Conservation (phyloP, 2,113 vertebrate genomes). For the Gila orcuttii region DNA sequence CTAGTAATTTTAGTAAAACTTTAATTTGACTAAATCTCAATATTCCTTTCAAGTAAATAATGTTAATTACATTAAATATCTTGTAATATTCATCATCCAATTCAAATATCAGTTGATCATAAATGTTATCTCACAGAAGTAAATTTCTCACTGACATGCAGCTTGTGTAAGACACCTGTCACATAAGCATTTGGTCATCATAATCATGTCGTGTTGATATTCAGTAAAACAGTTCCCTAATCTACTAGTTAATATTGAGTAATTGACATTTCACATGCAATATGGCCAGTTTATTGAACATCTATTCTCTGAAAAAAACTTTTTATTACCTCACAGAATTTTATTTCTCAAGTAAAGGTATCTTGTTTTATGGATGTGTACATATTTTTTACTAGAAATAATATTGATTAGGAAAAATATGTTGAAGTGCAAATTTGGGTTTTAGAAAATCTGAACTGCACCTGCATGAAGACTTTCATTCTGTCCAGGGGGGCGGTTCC, state of each 20-base stretch:
- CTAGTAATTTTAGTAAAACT: no score
- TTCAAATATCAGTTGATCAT: background rate
- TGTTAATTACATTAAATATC: background rate
- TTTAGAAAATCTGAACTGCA: slow-evolving; percentile 57
- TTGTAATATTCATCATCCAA: background rate
- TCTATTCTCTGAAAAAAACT: no score
- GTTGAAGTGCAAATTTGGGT: background rate
- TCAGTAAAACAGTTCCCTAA: background rate
- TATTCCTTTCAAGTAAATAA: background rate
- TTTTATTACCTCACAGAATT: background rate
- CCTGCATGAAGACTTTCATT: slow-evolving; percentile 99
- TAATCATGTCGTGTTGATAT: background rate
- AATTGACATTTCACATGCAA: background rate
- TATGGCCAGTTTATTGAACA: background rate
- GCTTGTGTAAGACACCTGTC: slow-evolving; percentile 22
- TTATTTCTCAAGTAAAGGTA: background rate
- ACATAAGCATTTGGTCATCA: background rate
- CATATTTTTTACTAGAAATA: background rate
- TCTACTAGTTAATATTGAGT: background rate
- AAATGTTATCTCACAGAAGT: background rate
- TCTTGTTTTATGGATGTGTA: background rate
- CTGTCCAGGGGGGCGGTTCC: slow-evolving; percentile 95
- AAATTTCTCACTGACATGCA: background rate
- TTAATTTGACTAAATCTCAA: no score
- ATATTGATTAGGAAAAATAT: background rate